Conservation (phyloP, 2,797 vertebrate genomes). For the Darevskia nairensis region DNA sequence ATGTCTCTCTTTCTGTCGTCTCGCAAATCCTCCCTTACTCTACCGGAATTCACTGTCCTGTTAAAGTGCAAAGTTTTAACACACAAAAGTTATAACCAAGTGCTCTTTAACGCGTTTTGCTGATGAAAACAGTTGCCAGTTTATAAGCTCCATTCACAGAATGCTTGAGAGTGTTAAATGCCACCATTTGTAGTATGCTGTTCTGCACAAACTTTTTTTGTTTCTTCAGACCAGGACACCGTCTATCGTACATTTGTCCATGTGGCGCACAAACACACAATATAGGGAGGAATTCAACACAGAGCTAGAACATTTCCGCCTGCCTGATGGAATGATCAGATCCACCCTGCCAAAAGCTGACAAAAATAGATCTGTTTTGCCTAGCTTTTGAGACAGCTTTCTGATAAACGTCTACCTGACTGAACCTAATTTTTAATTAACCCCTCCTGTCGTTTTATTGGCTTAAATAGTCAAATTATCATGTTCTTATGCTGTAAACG, state of each 20-base stretch:
- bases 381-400: not conserved
- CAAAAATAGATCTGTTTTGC: too few relatives aligned
- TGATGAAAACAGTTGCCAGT: not conserved
- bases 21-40: conserved; percentile 23
- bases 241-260: too few relatives aligned
- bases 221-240: too few relatives aligned
- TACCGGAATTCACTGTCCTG: not conserved
- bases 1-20: not conserved
- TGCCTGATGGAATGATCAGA: too few relatives aligned
- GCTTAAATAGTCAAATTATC: not conserved
- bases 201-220: too few relatives aligned
- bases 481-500: not conserved
- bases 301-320: too few relatives aligned
- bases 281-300: too few relatives aligned
- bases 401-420: not conserved
- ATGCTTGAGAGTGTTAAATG: not conserved
- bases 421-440: not conserved
- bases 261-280: too few relatives aligned
- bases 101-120: not conserved
- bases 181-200: too few relatives aligned
- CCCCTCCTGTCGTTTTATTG: not conserved
- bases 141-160: not conserved
- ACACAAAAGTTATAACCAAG: not conserved
- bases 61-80: not conserved
- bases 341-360: too few relatives aligned